Evolutionary conservation across 2,113 vertebrate genomes (phyloP).

Genomic region (Tylochromis polylepis): DNA sequence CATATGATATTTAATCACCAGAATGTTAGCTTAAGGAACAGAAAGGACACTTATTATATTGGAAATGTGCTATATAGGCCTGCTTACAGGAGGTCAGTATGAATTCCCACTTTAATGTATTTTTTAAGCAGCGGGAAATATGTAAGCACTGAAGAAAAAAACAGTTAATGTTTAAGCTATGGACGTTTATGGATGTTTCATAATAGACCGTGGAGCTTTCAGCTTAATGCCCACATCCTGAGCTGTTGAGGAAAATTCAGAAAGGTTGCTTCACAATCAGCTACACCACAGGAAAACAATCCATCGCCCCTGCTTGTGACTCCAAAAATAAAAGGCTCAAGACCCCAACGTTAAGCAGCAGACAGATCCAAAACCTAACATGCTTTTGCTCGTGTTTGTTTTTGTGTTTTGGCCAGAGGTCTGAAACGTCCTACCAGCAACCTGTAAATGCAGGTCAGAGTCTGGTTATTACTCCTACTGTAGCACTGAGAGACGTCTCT

Average conservation of each 20-base stretch:
- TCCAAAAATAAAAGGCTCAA: background rate
- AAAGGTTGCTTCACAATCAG: background rate
- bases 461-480: slow-evolving; percentile 45
- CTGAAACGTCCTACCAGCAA: slow-evolving; percentile 19
- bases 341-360: background rate
- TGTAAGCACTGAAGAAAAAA: background rate
- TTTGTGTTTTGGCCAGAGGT: background rate
- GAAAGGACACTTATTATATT: background rate
- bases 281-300: background rate
- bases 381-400: background rate
- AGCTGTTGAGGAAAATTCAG: background rate
- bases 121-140: slow-evolving; percentile 9
- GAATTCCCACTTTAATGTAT: slow-evolving; percentile 23
- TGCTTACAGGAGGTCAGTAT: slow-evolving; percentile 35
- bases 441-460: slow-evolving; percentile 18
- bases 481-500: slow-evolving; percentile 50
- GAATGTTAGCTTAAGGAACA: slow-evolving; percentile 55
- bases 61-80: background rate
- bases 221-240: background rate
- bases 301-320: background rate
- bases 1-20: slow-evolving; percentile 64
- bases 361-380: background rate
- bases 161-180: background rate
- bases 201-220: background rate
- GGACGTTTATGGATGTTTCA: background rate